These are phyloP conservation scores for Urocyon cinereoargenteus DNA, from an alignment of 2,797 vertebrate species.

Conservation along the genomic window DNA sequence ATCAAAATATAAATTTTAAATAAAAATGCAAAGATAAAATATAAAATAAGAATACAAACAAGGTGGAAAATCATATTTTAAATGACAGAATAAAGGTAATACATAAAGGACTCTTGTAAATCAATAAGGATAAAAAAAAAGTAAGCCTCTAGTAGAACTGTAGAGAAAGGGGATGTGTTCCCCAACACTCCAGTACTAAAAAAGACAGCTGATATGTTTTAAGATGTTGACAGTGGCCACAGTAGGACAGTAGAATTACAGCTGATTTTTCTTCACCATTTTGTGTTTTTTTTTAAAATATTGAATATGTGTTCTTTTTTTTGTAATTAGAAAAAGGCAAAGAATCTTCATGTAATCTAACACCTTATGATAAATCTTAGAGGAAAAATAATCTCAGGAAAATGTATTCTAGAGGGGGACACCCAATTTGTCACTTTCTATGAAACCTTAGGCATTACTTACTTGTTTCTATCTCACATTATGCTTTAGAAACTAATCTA, in stretches of 20 bases:
- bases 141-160: neutral
- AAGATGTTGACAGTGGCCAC: neutral
- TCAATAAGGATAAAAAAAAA: neutral
- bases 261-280: conserved; percentile 20
- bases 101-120: neutral
- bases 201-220: neutral
- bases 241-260: neutral
- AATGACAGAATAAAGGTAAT: neutral
- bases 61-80: conserved; percentile 12
- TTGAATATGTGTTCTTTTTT: conserved; percentile 27
- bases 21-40: neutral
- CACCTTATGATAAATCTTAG: neutral
- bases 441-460: neutral
- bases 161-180: neutral
- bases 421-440: neutral
- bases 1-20: neutral
- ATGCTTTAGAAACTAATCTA: conserved; percentile 29
- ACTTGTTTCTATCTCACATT: neutral
- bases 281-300: conserved; percentile 34
- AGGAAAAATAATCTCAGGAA: conserved; percentile 38
- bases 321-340: conserved; percentile 52
- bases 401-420: neutral
- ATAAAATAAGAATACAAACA: conserved; percentile 24
- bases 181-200: neutral
- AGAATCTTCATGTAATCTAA: neutral